Conservation (phyloP, 1,140 invertebrate species). For the Pinna nobilis region DNA sequence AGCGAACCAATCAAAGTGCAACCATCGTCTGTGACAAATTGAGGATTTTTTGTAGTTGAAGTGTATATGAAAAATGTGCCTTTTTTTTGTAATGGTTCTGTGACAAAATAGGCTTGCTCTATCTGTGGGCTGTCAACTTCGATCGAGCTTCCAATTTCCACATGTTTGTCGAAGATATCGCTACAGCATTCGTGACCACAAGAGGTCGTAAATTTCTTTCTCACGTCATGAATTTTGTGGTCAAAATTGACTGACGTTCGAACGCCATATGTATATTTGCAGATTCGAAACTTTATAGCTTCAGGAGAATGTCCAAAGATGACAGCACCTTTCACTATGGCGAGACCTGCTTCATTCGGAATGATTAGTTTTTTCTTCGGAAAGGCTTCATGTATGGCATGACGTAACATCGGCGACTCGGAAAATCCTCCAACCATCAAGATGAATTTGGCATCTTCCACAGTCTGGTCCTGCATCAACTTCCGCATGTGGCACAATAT, state of each 20-base stretch:
- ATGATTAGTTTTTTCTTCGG: constrained; percentile 17
- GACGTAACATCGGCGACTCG: constrained; percentile 29
- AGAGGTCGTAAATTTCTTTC: background rate
- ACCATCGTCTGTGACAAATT: too few relatives aligned
- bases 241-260: background rate
- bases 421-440: constrained; percentile 42
- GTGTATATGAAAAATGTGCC: background rate
- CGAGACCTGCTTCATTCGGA: constrained; percentile 28
- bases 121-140: background rate
- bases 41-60: too few relatives aligned
- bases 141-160: background rate
- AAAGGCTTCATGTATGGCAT: constrained; percentile 8
- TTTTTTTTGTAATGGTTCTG: background rate
- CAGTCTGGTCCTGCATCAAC: background rate
- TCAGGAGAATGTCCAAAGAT: constrained; percentile 13
- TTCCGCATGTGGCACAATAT: constrained; percentile 17
- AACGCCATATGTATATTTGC: constrained; percentile 25
- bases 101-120: background rate
- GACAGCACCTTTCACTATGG: constrained; percentile 40
- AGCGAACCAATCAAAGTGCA: too few relatives aligned
- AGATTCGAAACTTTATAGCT: background rate
- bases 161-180: constrained; percentile 6
- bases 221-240: background rate
- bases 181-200: background rate
- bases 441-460: background rate